Evolutionary conservation across 2,113 vertebrate species (phyloP).

Genomic region (Takifugu bimaculatus): DNA sequence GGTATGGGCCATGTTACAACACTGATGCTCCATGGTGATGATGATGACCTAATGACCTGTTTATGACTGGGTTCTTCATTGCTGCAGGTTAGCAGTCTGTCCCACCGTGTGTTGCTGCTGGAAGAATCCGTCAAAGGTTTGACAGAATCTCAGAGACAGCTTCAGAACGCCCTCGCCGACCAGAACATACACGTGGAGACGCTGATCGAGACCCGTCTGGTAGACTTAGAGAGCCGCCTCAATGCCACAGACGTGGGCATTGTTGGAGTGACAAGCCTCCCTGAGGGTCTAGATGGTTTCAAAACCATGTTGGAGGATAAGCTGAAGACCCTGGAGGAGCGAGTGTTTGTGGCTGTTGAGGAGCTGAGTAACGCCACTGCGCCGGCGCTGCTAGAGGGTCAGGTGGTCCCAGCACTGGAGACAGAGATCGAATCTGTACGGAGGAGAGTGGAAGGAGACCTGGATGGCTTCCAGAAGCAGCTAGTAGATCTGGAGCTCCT

Average conservation of each 20-base stretch:
- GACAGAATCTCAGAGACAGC: constrained; percentile 81
- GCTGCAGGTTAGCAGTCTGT: constrained; percentile 78
- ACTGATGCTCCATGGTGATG: too few species aligned
- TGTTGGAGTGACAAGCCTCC: constrained; percentile 45
- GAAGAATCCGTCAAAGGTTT: constrained; percentile 85
- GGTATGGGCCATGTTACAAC: constrained; percentile 32
- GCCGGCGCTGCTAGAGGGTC: constrained; percentile 76
- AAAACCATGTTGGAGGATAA: constrained; percentile 84
- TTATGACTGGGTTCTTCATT: not conserved
- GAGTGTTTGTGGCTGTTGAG: constrained; percentile 79
- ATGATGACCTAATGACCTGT: not conserved
- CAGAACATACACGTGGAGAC: constrained; percentile 77
- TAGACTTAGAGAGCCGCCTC: constrained; percentile 80
- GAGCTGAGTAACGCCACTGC: constrained; percentile 79
- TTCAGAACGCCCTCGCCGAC: constrained; percentile 66
- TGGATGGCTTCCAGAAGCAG: constrained; percentile 83
- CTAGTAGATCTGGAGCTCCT: constrained; percentile 82
- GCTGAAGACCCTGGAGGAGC: constrained; percentile 87
- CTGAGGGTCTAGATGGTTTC: constrained; percentile 78
- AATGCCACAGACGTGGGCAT: constrained; percentile 77
- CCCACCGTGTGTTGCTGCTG: constrained; percentile 80
- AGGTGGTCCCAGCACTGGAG: constrained; percentile 79
- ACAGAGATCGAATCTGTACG: constrained; percentile 80
- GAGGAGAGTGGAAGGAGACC: constrained; percentile 70
- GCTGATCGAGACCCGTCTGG: constrained; percentile 77